A percentile compares a stretch with the other conserved stretches of the same genome.
Conservation (phyloP, 2,797 vertebrate genomes). For the Catharus ustulatus region DNA sequence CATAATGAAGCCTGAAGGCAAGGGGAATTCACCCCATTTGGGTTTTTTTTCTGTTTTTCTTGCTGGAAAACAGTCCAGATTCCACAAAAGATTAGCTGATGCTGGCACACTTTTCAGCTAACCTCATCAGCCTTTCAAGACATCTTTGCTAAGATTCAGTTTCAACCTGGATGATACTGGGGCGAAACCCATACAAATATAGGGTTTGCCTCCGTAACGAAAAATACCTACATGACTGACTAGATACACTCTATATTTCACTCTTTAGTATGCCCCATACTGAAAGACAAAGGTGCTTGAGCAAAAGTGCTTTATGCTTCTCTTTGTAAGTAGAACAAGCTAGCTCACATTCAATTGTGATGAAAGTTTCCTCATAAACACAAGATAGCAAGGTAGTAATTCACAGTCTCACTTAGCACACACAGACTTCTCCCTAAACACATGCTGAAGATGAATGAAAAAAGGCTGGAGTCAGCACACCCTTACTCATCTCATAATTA, state of each 20-base stretch:
- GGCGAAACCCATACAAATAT: not conserved
- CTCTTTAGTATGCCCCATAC: not conserved
- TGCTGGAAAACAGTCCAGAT: slow-evolving; percentile 24
- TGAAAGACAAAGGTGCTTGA: not conserved
- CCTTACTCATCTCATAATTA: not conserved
- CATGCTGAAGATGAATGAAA: slow-evolving; percentile 14
- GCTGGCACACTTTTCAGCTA: slow-evolving; percentile 29
- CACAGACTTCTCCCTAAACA: not conserved
- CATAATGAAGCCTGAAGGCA: slow-evolving; percentile 43
- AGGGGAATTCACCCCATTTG: slow-evolving; percentile 27
- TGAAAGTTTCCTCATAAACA: not conserved
- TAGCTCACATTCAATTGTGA: not conserved
- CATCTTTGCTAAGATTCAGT: not conserved
- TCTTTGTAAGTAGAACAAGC: slow-evolving; percentile 3
- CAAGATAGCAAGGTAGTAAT: not conserved
- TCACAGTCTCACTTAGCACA: not conserved
- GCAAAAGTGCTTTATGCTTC: not conserved
- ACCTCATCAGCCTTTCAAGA: slow-evolving; percentile 19
- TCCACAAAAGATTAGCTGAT: slow-evolving; percentile 57
- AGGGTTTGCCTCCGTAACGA: not conserved
- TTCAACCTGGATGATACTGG: not conserved
- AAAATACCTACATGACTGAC: not conserved
- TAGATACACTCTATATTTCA: not conserved
- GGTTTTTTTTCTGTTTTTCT: not conserved
- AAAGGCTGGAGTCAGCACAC: not conserved